Evolutionary conservation across 2,888 invertebrate genomes (phyloP), one percentile per base, ranked within the genome.

Genomic region (Aquatica leii): DNA sequence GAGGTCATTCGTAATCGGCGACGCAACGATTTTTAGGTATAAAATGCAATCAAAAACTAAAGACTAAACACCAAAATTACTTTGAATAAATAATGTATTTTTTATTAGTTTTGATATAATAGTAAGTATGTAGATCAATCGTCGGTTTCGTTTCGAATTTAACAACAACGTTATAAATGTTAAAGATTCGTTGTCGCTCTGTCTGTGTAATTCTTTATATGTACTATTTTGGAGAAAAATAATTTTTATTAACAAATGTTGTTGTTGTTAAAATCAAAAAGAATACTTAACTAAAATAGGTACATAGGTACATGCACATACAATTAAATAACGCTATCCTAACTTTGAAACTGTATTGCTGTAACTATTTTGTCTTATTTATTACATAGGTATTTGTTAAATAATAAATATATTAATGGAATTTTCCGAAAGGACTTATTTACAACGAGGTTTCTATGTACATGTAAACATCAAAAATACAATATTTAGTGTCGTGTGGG

Each of bases 1-100:
- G 6, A 6, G 24, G 24, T 24, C 24, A 24, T 6, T 2, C 24
- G 24, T 24, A 24, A 24, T 24, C 24, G 6, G 4, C 24, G 4
- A 2, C 24, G n/a, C n/a, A n/a, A n/a, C n/a, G n/a, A n/a, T 11
- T 37, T 37, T 37, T 12, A 9, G 37, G 37, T 37, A 37, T 11
- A 37, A 37, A 2, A 2, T 37, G 14, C 17, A 43, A 8, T 15
- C 4, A 40, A 34, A 53, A 35, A n/a, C n/a, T n/a, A n/a, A n/a
- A n/a, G n/a, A n/a, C 15, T 20, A 53, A 46, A 53, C 31, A 15
- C 43, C 11, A 20, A 48, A 49, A 59, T 14, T 11, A 54, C 40
- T 40, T 76, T 73, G 76, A 79, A 79, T 79, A 79, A 79, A 79
- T 79, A 78, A 79, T 79, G 73, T 71, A 74, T 79, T 78, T 79